Evolutionary conservation across 2,888 invertebrate genomes (phyloP).

Genomic region (Catocala sponsa): DNA sequence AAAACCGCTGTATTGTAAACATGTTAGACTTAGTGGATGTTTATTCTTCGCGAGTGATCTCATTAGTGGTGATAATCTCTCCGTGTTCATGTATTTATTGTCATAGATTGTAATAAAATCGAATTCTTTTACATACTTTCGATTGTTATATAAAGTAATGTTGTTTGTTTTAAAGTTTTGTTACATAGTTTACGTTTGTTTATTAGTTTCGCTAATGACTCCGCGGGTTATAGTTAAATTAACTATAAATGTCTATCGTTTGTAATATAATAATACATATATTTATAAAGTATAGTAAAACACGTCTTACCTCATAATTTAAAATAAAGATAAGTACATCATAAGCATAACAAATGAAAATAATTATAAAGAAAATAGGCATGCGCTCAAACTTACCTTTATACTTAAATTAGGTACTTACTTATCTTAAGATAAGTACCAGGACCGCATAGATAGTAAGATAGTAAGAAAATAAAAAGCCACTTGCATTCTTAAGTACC

Average conservation of each 20-base stretch:
- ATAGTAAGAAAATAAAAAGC: neutral
- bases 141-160: constrained; percentile 16
- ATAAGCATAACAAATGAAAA: no score
- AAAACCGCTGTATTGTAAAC: constrained; percentile 1
- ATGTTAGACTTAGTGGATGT: constrained; percentile 26
- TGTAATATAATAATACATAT: no score
- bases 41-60: constrained; percentile 21
- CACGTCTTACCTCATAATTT: no score
- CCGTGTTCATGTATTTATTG: constrained; percentile 31
- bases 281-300: no score
- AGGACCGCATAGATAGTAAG: neutral
- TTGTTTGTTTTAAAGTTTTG: no score
- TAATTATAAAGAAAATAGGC: no score
- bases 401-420: no score
- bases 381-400: no score
- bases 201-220: no score
- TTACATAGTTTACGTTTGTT: neutral
- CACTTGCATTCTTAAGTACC: constrained; percentile 1
- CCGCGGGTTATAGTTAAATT: no score
- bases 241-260: no score
- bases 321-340: no score
- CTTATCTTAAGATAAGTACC: neutral
- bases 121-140: constrained; percentile 16
- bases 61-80: constrained; percentile 46
- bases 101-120: constrained; percentile 25